These are phyloP conservation scores for Peromyscus polionotus DNA, from an alignment of 2,113 vertebrate species.

Conservation along the genomic window DNA sequence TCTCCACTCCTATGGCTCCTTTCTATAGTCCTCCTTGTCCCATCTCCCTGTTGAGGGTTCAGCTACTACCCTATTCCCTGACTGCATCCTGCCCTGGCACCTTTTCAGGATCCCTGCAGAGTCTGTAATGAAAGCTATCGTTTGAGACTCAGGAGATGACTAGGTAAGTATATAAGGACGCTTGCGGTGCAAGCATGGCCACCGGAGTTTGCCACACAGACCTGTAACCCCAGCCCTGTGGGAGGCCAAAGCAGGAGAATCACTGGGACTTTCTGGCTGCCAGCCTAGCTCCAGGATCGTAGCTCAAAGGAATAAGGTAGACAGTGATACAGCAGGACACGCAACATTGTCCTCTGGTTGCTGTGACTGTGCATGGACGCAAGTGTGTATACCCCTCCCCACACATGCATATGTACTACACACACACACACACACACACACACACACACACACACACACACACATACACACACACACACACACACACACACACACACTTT, in stretches of 20 bases:
- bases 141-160: neutral
- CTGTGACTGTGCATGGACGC: neutral
- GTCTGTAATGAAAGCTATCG: neutral
- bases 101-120: neutral
- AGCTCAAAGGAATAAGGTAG: neutral
- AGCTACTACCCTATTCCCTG: neutral
- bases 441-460: neutral
- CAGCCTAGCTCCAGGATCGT: neutral
- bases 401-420: neutral
- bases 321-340: neutral
- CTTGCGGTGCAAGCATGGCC: too few species aligned
- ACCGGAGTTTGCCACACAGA: too few species aligned
- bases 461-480: neutral
- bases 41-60: neutral
- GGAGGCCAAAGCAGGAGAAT: neutral
- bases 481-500: neutral
- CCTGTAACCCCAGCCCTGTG: neutral
- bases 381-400: neutral
- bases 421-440: neutral
- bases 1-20: neutral
- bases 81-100: neutral
- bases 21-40: neutral
- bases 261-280: neutral
- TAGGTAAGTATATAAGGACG: neutral
- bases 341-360: neutral